Evolutionary conservation across 2,888 invertebrate genomes (phyloP).

Genomic region (Neoaliturus tenellus): DNA sequence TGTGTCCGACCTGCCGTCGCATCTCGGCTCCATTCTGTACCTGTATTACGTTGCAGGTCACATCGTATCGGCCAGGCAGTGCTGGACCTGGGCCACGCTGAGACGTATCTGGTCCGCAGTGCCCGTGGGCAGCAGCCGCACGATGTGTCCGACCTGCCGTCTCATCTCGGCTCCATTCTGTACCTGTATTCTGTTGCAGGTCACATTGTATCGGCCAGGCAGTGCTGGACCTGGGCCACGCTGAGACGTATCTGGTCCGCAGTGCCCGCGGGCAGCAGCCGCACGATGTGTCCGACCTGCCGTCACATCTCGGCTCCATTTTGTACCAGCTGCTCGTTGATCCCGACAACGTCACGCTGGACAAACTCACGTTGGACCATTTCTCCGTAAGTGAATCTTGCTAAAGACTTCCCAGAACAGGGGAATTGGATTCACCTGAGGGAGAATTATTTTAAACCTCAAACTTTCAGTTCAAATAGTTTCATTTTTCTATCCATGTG

Average conservation of each 20-base stretch:
- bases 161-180: slow-evolving; percentile 76
- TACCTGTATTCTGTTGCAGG: slow-evolving; percentile 70
- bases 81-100: slow-evolving; percentile 76
- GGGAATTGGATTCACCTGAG: no score
- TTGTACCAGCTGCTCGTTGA: slow-evolving; percentile 77
- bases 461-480: no score
- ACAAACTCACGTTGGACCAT: slow-evolving; percentile 76
- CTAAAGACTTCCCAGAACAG: no score
- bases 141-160: slow-evolving; percentile 74
- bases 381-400: slow-evolving; percentile 73
- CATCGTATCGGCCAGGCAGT: slow-evolving; percentile 75
- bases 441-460: no score
- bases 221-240: slow-evolving; percentile 76
- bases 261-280: slow-evolving; percentile 73
- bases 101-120: slow-evolving; percentile 75
- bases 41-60: slow-evolving; percentile 79
- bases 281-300: slow-evolving; percentile 74
- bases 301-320: slow-evolving; percentile 76
- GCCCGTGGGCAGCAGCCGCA: slow-evolving; percentile 73
- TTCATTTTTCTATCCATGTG: no score
- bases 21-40: slow-evolving; percentile 76
- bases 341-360: slow-evolving; percentile 77
- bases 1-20: slow-evolving; percentile 74
- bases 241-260: slow-evolving; percentile 76
- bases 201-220: slow-evolving; percentile 73